Percentiles rank a stretch among this genome's conserved stretches.
These are phyloP conservation scores for Tromatobia lineatoria DNA, from an alignment of 2,888 invertebrate species.

Conservation along the genomic window DNA sequence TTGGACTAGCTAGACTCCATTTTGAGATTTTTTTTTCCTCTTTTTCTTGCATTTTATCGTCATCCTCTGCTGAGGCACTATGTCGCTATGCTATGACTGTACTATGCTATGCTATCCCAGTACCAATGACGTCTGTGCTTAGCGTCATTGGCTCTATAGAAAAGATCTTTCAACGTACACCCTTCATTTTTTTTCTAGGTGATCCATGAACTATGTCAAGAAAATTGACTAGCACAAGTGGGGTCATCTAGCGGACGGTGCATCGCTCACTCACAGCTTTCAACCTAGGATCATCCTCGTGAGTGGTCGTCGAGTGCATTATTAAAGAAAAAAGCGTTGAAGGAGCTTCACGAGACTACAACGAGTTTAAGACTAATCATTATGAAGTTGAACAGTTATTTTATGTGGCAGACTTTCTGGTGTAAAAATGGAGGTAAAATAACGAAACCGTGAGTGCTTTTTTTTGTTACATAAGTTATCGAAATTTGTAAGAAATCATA, in stretches of 20 bases:
- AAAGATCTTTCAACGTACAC: constrained; percentile 36
- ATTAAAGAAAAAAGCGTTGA: constrained; percentile 52
- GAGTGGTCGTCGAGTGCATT: constrained; percentile 64
- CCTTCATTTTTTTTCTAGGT: constrained; percentile 28
- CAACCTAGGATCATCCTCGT: constrained; percentile 55
- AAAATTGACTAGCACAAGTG: constrained; percentile 56
- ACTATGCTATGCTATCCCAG: not conserved
- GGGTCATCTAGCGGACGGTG: constrained; percentile 63
- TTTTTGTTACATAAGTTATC: constrained; percentile 5
- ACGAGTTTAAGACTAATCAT: constrained; percentile 4
- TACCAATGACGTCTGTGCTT: constrained; percentile 5
- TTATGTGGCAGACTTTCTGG: not conserved
- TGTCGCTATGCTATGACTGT: constrained; percentile 15
- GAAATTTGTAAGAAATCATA: constrained; percentile 16
- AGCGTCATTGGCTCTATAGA: not conserved
- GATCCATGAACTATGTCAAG: constrained; percentile 15
- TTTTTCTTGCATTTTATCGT: constrained; percentile 31
- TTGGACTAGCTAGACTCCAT: constrained; percentile 55
- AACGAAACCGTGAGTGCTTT: not conserved
- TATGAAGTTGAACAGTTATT: constrained; percentile 18
- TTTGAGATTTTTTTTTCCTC: constrained; percentile 30
- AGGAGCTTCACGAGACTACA: not conserved
- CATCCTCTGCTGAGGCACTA: constrained; percentile 12
- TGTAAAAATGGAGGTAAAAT: constrained; percentile 38
- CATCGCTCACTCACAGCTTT: constrained; percentile 59